Evolutionary conservation across 2,113 vertebrate species (phyloP), one percentile per base, ranked within the genome.

Genomic region (Heterocephalus glaber): DNA sequence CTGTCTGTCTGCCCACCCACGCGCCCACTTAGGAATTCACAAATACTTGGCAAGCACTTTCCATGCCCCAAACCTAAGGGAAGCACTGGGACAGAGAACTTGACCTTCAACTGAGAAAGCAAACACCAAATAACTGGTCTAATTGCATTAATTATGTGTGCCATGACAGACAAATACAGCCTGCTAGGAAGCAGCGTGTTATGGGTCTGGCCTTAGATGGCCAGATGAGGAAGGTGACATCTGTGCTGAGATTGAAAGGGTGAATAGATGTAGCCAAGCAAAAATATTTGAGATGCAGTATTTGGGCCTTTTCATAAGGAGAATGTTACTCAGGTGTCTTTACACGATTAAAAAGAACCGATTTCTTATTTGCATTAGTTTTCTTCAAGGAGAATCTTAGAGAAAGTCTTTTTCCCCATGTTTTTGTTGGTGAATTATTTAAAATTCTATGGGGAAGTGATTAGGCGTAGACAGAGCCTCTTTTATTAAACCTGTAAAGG

Each of bases 171-270:
- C 28, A 52, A 20, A 63, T 7, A 3, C 0, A 38, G 3, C 8
- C 1, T 28, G 35, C 5, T 16, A 3, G 0, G 17, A 52, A 44
- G 19, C 7, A 49, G 74, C 7, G 8, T 30, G 16, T 47, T 63
- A 16, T 0, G 1, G 1, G 13, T 9, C 28, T 54, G 5, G 41
- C 35, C 30, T 30, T 30, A 4, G 5, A 33, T 52, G 26, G 6
- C 35, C 58, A 11, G 44, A n/a, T 52, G 10, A 89, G 14, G 4
- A 20, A 26, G 35, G 52, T 28, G n/a, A 38, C 24, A 38, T 38
- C 58, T 56, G 19, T 58, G 3, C 14, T 44, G 49, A 44, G 28
- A 28, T 24, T 30, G 65, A 26, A 76, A 68, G 85, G 28, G 28
- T 22, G 49, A 14, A 8, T n/a, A 28, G 68, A 49, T 22, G 60